Evolutionary conservation across 2,888 invertebrate species (phyloP).

Genomic region (Geophilus truncorum): DNA sequence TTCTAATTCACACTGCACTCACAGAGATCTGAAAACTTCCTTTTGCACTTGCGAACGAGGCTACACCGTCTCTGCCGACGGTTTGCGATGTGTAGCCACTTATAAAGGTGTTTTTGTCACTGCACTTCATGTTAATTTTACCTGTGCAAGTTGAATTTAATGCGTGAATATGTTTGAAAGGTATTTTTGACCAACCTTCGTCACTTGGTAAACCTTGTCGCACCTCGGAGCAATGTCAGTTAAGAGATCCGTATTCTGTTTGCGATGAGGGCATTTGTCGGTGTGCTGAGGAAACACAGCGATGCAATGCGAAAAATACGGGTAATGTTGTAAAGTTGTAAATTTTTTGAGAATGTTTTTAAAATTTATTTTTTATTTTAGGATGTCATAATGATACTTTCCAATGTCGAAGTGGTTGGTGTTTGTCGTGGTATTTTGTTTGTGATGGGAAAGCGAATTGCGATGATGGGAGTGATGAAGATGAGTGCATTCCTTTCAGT

Average conservation of each 20-base stretch:
- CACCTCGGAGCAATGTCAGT: constrained; percentile 70
- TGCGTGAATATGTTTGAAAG: no score
- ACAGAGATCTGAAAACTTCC: not conserved
- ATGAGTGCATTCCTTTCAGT: constrained; percentile 44
- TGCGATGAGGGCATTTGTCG: constrained; percentile 74
- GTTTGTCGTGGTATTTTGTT: constrained; percentile 89
- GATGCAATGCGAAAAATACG: constrained; percentile 65
- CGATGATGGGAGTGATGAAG: constrained; percentile 77
- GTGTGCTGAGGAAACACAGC: constrained; percentile 54
- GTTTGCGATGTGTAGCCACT: constrained; percentile 34
- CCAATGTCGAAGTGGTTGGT: constrained; percentile 79
- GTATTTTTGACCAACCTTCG: constrained; percentile 47
- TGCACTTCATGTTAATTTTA: not conserved
- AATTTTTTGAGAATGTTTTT: not conserved
- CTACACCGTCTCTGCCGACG: constrained; percentile 33
- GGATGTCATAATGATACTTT: constrained; percentile 38
- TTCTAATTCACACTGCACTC: constrained; percentile 3
- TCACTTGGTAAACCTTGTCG: constrained; percentile 73
- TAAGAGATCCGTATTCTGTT: constrained; percentile 69
- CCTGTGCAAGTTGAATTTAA: no score
- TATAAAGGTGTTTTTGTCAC: constrained; percentile 35
- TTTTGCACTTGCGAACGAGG: constrained; percentile 30
- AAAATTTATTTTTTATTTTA: no score
- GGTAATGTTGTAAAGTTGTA: constrained; percentile 49
- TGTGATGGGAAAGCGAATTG: constrained; percentile 82